These are phyloP conservation scores for Aplidium turbinatum DNA, from an alignment of 23 tunicate genomes.

Conservation along the genomic window DNA sequence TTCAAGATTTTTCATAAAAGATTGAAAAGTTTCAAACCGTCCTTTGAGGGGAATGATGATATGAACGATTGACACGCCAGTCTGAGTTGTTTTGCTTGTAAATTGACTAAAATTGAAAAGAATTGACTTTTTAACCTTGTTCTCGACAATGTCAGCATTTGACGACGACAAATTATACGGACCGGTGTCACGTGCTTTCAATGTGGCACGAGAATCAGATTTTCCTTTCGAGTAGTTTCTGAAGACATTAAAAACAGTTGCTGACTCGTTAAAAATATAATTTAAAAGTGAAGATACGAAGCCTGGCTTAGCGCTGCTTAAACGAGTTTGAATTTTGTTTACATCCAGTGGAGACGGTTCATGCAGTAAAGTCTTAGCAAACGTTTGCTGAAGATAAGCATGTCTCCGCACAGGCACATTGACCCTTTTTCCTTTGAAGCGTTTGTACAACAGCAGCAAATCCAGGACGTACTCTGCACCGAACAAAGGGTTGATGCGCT, in stretches of 20 bases:
- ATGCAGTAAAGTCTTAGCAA: constrained; percentile 44
- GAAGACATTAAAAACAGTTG: background rate
- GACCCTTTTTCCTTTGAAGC: constrained; percentile 75
- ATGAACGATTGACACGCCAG: constrained; percentile 38
- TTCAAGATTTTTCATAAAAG: constrained; percentile 84
- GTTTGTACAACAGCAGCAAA: constrained; percentile 81
- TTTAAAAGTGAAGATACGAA: constrained; percentile 10
- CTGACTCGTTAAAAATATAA: constrained; percentile 17
- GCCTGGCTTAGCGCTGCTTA: constrained; percentile 12
- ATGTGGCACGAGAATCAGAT: background rate
- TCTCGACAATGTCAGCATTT: background rate
- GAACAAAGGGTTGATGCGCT: constrained; percentile 75
- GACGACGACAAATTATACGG: no score
- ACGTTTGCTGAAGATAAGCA: constrained; percentile 85
- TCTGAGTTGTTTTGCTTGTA: background rate
- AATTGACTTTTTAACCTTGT: constrained; percentile 18
- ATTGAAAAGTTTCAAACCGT: constrained; percentile 60
- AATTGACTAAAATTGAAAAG: constrained; percentile 18
- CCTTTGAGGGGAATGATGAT: constrained; percentile 81
- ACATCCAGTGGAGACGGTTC: constrained; percentile 47
- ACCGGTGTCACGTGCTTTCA: no score
- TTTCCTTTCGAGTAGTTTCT: constrained; percentile 19
- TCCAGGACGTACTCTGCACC: constrained; percentile 91
- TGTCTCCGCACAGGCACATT: constrained; percentile 79
- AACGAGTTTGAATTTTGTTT: background rate